These are phyloP conservation scores for Argyra leucocephala DNA, from an alignment of 2,888 invertebrate species.

Conservation along the genomic window DNA sequence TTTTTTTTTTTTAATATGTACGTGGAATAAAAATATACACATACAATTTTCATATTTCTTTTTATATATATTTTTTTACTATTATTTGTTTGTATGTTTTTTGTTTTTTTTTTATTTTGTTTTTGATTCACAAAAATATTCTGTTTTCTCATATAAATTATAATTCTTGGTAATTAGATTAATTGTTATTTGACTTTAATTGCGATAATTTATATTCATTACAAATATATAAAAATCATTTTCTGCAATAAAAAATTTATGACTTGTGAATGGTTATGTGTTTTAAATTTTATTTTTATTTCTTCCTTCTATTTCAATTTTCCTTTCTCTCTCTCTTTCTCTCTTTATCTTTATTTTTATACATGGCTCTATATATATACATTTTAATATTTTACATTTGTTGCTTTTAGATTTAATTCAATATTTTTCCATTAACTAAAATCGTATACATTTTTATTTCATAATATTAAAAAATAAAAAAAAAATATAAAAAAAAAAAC, in stretches of 20 bases:
- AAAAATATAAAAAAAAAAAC: too few relatives aligned
- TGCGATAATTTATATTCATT: slow-evolving; percentile 23
- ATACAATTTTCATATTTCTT: neutral
- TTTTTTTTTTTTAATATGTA: too few relatives aligned
- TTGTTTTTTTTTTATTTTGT: neutral
- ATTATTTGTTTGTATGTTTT: too few relatives aligned
- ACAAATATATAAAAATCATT: slow-evolving; percentile 19
- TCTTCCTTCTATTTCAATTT: slow-evolving; percentile 10
- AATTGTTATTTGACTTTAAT: slow-evolving; percentile 31
- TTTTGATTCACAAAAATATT: neutral
- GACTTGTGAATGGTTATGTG: slow-evolving; percentile 5
- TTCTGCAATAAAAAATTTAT: slow-evolving; percentile 2
- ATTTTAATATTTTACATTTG: too few relatives aligned
- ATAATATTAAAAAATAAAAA: too few relatives aligned
- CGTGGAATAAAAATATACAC: too few relatives aligned
- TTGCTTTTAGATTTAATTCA: too few relatives aligned
- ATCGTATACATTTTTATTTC: too few relatives aligned
- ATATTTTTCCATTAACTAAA: too few relatives aligned
- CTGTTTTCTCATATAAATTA: slow-evolving; percentile 3
- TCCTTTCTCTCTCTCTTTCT: neutral
- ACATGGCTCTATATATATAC: too few relatives aligned
- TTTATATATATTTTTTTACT: neutral
- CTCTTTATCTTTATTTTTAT: neutral
- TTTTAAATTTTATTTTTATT: slow-evolving; percentile 13
- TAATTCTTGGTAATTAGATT: slow-evolving; percentile 25